Evolutionary conservation across 2,113 vertebrate species (phyloP).

Genomic region (Elephas maximus): DNA sequence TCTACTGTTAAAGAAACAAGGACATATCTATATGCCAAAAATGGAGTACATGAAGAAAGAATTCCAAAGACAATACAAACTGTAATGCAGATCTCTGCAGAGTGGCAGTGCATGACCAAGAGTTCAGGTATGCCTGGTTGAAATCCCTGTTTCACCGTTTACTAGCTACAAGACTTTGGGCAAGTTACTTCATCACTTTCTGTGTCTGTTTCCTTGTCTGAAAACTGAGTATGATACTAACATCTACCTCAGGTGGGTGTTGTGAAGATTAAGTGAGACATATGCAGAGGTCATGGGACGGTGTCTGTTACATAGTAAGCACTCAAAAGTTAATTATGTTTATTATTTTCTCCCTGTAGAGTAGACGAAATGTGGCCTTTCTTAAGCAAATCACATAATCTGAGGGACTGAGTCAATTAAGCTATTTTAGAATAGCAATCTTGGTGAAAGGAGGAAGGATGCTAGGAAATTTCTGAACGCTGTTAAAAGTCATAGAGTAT

Average conservation of each 20-base stretch:
- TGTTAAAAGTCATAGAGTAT: not conserved
- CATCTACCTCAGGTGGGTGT: not conserved
- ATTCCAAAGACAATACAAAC: not conserved
- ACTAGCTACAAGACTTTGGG: not conserved
- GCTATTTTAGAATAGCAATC: not conserved
- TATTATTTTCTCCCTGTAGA: not conserved
- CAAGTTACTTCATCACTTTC: not conserved
- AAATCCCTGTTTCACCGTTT: not conserved
- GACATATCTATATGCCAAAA: not conserved
- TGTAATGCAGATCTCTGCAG: not conserved
- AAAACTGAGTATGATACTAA: not conserved
- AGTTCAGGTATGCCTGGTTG: not conserved
- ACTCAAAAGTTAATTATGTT: slow-evolving; percentile 3
- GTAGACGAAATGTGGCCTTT: not conserved
- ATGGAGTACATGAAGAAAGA: not conserved
- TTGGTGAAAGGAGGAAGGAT: not conserved
- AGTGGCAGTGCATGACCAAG: not conserved
- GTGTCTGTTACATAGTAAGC: not conserved
- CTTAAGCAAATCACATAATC: not conserved
- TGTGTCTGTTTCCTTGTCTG: not conserved
- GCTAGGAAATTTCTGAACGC: not conserved
- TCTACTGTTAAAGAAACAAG: not conserved
- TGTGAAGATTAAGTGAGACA: not conserved
- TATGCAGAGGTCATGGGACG: not conserved
- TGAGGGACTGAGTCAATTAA: not conserved